Evolutionary conservation across 2,113 vertebrate genomes (phyloP), one percentile per base, ranked within the genome.

Genomic region (Cyanoderma ruficeps): DNA sequence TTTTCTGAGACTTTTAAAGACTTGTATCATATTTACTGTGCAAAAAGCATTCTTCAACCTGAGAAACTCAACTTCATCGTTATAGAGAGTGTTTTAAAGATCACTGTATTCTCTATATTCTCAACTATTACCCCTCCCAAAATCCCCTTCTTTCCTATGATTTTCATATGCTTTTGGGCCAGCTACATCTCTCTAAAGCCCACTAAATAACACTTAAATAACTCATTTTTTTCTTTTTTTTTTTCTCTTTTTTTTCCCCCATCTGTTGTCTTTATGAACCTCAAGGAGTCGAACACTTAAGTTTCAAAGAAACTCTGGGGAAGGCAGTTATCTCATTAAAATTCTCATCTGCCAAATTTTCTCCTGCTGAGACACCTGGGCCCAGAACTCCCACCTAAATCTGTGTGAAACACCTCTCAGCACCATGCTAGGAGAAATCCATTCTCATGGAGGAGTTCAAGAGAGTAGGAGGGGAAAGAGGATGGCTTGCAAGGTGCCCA

Each of bases 61-160:
- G 61, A 75, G 91, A 97, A 96, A 39, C 52, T 96, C 95, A 96
- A 35, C 33, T 37, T 76, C 20, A 17, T 63, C 21, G 57, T 87
- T 63, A 39, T 5, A 67, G 47, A 96, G 41, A 70, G 18, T 41
- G 59, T 83, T 93, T 68, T 28, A 53, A 87, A 89, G 60, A 60
- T 77, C 82, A 83, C 53, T 72, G 31, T 77, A 87, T 57, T 52
- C 30, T 78, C 86, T 76, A 7, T 84, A 90, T 91, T 95, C 69
- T 85, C 74, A 81, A 27, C 10, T 52, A 47, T 8, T 42, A 9
- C 17, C 30, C 39, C 20, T 60, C 44, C 21, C 13, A 47, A 89
- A 71, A 23, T 4, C 7, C 5, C 11, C 31, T 70, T 47, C 23
- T 70, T 89, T 59, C 35, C 18, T 35, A 17, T 22, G 17, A 31